phyloP scores from a whole-genome alignment of 2,888 invertebrate species.

The Empis livida region DNA sequence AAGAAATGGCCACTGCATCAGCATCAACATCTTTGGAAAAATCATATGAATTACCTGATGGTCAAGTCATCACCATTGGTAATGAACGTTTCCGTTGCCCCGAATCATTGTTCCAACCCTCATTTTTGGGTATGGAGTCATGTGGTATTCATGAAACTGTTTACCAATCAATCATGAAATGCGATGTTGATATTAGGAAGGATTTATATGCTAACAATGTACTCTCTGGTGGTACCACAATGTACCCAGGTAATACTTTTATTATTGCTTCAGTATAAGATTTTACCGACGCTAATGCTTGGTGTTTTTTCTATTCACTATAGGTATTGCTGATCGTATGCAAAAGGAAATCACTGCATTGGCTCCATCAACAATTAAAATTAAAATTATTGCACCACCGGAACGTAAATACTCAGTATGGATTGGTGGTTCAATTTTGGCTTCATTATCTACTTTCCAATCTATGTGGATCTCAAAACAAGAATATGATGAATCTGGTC shows the following conservation, averaged over 20 bases:
- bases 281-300: too few relatives aligned
- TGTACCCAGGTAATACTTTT: conserved; percentile 62
- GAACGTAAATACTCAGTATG: conserved; percentile 85
- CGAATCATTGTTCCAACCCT: conserved; percentile 87
- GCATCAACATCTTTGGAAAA: conserved; percentile 88
- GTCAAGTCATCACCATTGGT: conserved; percentile 84
- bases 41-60: conserved; percentile 89
- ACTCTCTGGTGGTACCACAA: conserved; percentile 77
- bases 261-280: too few relatives aligned
- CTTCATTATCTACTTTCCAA: conserved; percentile 79
- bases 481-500: conserved; percentile 51
- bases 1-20: conserved; percentile 89
- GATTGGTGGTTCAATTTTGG: conserved; percentile 75
- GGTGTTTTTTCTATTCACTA: not conserved
- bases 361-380: conserved; percentile 85
- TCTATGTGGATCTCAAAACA: conserved; percentile 89
- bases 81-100: conserved; percentile 92
- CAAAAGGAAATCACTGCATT: conserved; percentile 82
- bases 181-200: conserved; percentile 90
- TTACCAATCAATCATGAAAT: conserved; percentile 96
- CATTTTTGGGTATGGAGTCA: conserved; percentile 73
- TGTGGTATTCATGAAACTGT: conserved; percentile 88
- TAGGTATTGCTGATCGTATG: conserved; percentile 72
- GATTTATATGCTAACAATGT: conserved; percentile 88
- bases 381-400: conserved; percentile 87